A percentile compares a stretch with the other conserved stretches of the same genome.
These are phyloP conservation scores for Scotopteryx bipunctaria DNA, from an alignment of 2,888 invertebrate genomes.

Conservation along the genomic window DNA sequence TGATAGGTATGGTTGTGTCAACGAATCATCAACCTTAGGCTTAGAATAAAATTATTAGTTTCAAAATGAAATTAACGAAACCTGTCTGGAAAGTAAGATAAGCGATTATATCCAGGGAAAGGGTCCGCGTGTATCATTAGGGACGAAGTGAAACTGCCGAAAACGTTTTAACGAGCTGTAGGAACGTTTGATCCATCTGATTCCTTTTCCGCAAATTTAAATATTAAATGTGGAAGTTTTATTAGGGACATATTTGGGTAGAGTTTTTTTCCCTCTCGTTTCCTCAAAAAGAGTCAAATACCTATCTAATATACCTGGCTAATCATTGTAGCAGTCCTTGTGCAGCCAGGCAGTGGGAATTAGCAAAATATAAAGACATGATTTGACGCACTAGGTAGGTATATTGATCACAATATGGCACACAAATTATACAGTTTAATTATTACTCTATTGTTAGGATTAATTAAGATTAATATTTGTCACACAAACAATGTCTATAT, in stretches of 20 bases:
- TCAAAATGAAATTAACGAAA: slow-evolving; percentile 5
- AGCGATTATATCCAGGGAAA: slow-evolving; percentile 4
- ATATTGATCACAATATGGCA: no score
- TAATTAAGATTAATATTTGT: no score
- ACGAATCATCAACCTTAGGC: slow-evolving; percentile 15
- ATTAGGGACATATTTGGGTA: no score
- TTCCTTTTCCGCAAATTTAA: slow-evolving; percentile 6
- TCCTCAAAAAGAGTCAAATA: not conserved
- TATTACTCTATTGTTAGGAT: no score
- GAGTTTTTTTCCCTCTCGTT: not conserved
- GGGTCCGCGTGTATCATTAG: slow-evolving; percentile 4
- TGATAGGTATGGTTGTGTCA: no score
- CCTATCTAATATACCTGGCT: no score
- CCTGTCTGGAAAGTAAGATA: slow-evolving; percentile 6
- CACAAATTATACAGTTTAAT: no score
- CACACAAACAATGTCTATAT: no score
- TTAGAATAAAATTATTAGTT: not conserved
- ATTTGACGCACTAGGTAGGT: no score
- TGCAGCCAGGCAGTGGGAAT: no score
- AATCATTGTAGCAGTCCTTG: no score
- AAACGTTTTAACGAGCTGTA: slow-evolving; percentile 8
- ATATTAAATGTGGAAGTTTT: not conserved
- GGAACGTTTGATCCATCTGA: slow-evolving; percentile 13
- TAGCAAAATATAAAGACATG: no score
- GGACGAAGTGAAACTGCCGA: slow-evolving; percentile 1